Conservation (phyloP, 1,140 invertebrate species). For the Lepidurus apus region DNA sequence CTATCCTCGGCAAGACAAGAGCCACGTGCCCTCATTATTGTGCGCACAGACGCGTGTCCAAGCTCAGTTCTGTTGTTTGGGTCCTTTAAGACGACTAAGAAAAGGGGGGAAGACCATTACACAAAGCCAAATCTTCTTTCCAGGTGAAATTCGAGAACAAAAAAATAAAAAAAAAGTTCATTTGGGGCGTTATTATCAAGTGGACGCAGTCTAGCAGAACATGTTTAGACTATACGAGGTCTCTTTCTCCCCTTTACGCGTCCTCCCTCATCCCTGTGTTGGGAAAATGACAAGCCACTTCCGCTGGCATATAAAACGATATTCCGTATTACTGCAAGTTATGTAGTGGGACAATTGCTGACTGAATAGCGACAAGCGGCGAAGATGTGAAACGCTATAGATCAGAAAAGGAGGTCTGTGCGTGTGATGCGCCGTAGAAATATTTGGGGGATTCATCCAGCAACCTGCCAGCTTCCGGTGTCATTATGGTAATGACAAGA, state of each 20-base stretch:
- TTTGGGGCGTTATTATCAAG: conserved; percentile 9
- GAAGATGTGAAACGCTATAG: not conserved
- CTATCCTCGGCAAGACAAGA: conserved; percentile 13
- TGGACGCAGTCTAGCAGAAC: conserved; percentile 7
- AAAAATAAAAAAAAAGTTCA: not conserved
- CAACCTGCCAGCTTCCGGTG: conserved; percentile 17
- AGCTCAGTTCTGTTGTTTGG: conserved; percentile 6
- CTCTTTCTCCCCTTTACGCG: not conserved
- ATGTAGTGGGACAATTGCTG: not conserved
- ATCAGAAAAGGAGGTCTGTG: not conserved
- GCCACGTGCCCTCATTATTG: conserved; percentile 17
- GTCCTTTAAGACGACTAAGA: not conserved
- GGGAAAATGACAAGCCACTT: conserved; percentile 15
- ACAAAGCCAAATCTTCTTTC: not conserved
- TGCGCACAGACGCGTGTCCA: not conserved
- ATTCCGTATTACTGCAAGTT: not conserved
- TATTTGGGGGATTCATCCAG: not conserved
- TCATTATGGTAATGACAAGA: conserved; percentile 11
- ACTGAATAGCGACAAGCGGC: not conserved
- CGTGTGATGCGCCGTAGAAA: not conserved
- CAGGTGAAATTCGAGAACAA: not conserved
- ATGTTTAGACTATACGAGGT: not conserved
- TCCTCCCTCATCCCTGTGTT: not conserved
- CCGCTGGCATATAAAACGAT: conserved; percentile 13
- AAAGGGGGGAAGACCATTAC: not conserved